These are phyloP conservation scores for Rutpela maculata DNA, from an alignment of 2,888 invertebrate species.

Conservation along the genomic window DNA sequence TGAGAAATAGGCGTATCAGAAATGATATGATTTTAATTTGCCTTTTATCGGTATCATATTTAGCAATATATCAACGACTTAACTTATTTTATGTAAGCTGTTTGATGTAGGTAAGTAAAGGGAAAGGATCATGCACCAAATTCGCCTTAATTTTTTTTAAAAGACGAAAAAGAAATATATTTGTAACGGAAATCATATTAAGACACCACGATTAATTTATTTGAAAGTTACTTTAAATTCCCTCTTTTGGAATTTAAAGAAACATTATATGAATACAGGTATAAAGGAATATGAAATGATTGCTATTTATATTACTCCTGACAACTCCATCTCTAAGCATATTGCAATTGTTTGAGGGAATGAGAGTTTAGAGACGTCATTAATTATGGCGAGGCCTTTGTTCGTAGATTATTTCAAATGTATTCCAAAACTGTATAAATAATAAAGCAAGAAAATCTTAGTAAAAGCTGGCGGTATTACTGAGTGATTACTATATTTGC, in stretches of 20 bases:
- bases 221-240: background rate
- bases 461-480: background rate
- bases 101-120: too few relatives aligned
- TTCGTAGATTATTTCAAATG: constrained; percentile 14
- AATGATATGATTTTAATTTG: too few relatives aligned
- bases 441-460: constrained; percentile 28
- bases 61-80: too few relatives aligned
- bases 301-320: constrained; percentile 24
- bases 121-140: too few relatives aligned
- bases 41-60: too few relatives aligned
- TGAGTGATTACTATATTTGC: constrained; percentile 3
- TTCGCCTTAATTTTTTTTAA: too few relatives aligned
- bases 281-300: constrained; percentile 20
- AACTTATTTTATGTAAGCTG: too few relatives aligned
- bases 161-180: too few relatives aligned
- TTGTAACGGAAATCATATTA: background rate
- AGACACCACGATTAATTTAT: constrained; percentile 10
- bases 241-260: background rate
- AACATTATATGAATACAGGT: constrained; percentile 26
- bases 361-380: constrained; percentile 32
- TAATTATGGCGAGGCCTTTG: constrained; percentile 27
- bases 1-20: too few relatives aligned
- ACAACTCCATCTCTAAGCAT: constrained; percentile 3
- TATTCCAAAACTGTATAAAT: constrained; percentile 23
- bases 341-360: constrained; percentile 15